Evolutionary conservation across 2,888 invertebrate species (phyloP).

Genomic region (Epinotia brunnichana): DNA sequence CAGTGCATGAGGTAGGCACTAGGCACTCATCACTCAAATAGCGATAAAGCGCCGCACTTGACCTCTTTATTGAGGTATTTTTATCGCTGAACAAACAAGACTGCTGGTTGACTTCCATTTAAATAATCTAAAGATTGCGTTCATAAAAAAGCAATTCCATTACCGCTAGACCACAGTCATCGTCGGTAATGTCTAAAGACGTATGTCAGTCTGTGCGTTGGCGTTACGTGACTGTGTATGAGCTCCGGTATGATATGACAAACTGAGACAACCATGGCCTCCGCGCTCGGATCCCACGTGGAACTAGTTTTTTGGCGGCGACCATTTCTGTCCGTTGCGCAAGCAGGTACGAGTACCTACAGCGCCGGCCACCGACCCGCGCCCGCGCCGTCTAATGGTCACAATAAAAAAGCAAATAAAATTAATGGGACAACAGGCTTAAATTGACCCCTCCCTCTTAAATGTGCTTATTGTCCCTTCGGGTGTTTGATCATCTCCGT

Average conservation of each 20-base stretch:
- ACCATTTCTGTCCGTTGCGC: constrained; percentile 74
- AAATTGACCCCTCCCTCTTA: constrained; percentile 53
- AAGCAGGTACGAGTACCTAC: constrained; percentile 74
- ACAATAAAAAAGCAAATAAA: constrained; percentile 75
- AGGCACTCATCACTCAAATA: constrained; percentile 47
- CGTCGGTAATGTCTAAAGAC: not conserved
- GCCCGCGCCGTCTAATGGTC: constrained; percentile 61
- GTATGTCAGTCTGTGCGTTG: not conserved
- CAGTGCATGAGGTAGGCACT: constrained; percentile 62
- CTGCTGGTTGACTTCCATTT: constrained; percentile 50
- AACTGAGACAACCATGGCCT: constrained; percentile 46
- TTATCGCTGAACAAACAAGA: constrained; percentile 61
- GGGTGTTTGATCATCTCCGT: constrained; percentile 41
- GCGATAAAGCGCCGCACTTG: constrained; percentile 66
- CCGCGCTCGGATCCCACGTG: constrained; percentile 64
- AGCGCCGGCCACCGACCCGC: constrained; percentile 70
- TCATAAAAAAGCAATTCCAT: constrained; percentile 47
- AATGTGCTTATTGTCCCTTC: constrained; percentile 39
- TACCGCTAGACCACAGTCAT: constrained; percentile 24
- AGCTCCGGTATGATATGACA: constrained; percentile 44
- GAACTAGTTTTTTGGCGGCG: constrained; percentile 79
- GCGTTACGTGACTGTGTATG: constrained; percentile 16
- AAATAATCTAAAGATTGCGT: constrained; percentile 38
- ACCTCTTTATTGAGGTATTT: constrained; percentile 69
- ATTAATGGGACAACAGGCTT: constrained; percentile 65